Evolutionary conservation across 2,113 vertebrate genomes (phyloP).

Genomic region (Phrynosoma blainvillii): DNA sequence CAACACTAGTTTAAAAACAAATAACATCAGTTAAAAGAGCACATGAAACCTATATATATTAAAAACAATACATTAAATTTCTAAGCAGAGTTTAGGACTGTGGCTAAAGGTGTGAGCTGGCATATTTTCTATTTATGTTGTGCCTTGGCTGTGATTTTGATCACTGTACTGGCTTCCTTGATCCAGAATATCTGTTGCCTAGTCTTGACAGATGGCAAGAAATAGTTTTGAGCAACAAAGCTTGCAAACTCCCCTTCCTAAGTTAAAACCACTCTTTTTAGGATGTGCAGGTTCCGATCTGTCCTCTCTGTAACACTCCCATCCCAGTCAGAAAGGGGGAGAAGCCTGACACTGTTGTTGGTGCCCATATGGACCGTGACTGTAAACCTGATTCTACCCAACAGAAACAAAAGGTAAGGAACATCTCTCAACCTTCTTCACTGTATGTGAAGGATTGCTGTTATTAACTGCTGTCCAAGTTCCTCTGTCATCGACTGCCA

Average conservation of each 20-base stretch:
- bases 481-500: background rate
- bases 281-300: slow-evolving; percentile 92
- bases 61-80: too few species aligned
- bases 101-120: too few species aligned
- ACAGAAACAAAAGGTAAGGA: slow-evolving; percentile 84
- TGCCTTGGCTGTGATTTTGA: background rate
- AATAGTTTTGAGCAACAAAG: too few species aligned
- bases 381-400: slow-evolving; percentile 84
- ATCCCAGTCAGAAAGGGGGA: slow-evolving; percentile 87
- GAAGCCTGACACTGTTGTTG: slow-evolving; percentile 87
- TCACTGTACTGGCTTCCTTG: background rate
- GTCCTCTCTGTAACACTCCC: slow-evolving; percentile 87
- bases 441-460: background rate
- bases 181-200: background rate
- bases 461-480: too few species aligned
- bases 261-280: slow-evolving; percentile 46
- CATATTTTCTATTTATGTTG: too few species aligned
- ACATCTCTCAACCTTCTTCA: background rate
- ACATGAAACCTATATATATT: too few species aligned
- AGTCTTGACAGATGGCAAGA: background rate
- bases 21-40: too few species aligned
- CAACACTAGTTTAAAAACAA: too few species aligned
- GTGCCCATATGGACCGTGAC: slow-evolving; percentile 89
- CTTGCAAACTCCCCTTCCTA: background rate
- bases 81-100: too few species aligned